Conservation (phyloP, 2,888 invertebrate species). For the Pseudoips prasinana region DNA sequence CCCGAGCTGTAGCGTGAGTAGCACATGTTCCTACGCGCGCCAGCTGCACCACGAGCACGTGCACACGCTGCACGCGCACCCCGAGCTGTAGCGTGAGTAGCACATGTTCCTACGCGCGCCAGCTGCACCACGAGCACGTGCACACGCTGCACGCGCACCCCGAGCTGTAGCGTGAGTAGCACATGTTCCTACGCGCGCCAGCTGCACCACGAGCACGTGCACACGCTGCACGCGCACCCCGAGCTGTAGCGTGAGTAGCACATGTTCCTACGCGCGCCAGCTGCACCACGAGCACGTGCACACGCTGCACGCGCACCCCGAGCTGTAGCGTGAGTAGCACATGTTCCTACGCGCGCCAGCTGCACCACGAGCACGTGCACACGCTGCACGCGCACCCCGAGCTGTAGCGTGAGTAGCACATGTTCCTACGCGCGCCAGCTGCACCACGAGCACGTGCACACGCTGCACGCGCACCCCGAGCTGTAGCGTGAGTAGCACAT, state of each 20-base stretch:
- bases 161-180: constrained; percentile 85
- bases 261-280: constrained; percentile 94
- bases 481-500: constrained; percentile 90
- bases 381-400: constrained; percentile 78
- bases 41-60: constrained; percentile 91
- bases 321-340: constrained; percentile 87
- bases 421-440: constrained; percentile 94
- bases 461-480: constrained; percentile 73
- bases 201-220: constrained; percentile 90
- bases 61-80: constrained; percentile 83
- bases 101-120: constrained; percentile 95
- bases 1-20: constrained; percentile 83
- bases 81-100: constrained; percentile 83
- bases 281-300: constrained; percentile 91
- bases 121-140: constrained; percentile 90
- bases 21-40: constrained; percentile 94
- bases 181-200: constrained; percentile 95
- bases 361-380: constrained; percentile 90
- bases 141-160: constrained; percentile 83
- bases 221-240: constrained; percentile 81
- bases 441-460: constrained; percentile 90
- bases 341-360: constrained; percentile 94
- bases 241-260: constrained; percentile 87
- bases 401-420: constrained; percentile 89
- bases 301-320: constrained; percentile 78